These are phyloP conservation scores for Macrobrachium rosenbergii DNA, from an alignment of 1,140 invertebrate species.

Conservation along the genomic window DNA sequence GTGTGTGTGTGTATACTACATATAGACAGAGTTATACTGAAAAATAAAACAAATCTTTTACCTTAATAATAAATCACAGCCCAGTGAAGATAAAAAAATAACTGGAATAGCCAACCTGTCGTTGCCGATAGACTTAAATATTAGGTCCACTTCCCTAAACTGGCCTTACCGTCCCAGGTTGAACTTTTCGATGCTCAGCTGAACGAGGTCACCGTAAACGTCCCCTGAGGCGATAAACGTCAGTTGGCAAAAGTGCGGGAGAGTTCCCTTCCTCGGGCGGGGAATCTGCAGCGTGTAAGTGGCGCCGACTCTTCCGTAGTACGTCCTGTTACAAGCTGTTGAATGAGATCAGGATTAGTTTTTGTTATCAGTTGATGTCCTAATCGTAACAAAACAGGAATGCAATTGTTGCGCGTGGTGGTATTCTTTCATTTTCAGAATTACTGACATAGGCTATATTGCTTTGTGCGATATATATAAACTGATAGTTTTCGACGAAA, in stretches of 20 bases:
- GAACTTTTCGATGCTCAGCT: slow-evolving; percentile 74
- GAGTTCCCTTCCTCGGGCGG: slow-evolving; percentile 77
- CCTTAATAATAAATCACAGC: too few species aligned
- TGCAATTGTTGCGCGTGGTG: not conserved
- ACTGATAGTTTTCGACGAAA: too few species aligned
- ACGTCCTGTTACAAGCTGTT: slow-evolving; percentile 86
- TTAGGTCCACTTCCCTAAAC: too few species aligned
- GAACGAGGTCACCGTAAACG: slow-evolving; percentile 86
- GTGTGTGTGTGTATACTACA: too few species aligned
- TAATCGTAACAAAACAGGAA: not conserved
- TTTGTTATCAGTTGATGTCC: not conserved
- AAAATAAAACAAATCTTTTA: too few species aligned
- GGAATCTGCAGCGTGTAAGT: slow-evolving; percentile 82
- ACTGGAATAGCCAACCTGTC: too few species aligned
- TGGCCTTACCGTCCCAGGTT: slow-evolving; percentile 59
- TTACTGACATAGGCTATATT: too few species aligned
- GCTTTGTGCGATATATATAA: too few species aligned
- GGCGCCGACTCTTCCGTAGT: slow-evolving; percentile 83
- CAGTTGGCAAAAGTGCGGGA: slow-evolving; percentile 88
- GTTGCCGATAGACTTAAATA: too few species aligned
- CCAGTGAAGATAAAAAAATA: too few species aligned
- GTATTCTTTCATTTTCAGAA: too few species aligned
- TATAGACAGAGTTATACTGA: too few species aligned
- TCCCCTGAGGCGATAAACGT: slow-evolving; percentile 89
- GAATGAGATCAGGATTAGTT: slow-evolving; percentile 45